These are phyloP conservation scores for Acropternis orthonyx DNA, from an alignment of 2,797 vertebrate genomes.

Conservation along the genomic window DNA sequence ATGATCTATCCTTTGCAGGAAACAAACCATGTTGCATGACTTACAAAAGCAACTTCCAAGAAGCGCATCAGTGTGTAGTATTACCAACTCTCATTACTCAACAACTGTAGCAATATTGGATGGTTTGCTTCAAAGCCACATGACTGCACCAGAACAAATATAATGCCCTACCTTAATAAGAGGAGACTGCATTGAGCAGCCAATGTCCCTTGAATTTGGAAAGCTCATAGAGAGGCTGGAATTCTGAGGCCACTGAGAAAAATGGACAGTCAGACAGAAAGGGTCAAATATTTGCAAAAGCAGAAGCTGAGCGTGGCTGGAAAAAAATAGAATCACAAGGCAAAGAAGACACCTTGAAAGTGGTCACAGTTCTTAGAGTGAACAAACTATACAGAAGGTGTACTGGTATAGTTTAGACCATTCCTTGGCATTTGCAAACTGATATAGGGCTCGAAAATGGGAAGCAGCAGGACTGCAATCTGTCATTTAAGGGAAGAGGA, in stretches of 20 bases:
- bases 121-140: not conserved
- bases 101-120: not conserved
- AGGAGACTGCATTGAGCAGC: not conserved
- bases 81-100: not conserved
- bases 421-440: not conserved
- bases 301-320: not conserved
- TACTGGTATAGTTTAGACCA: not conserved
- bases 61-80: not conserved
- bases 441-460: not conserved
- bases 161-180: not conserved
- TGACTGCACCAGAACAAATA: not conserved
- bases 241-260: not conserved
- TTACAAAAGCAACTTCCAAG: not conserved
- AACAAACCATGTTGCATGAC: not conserved
- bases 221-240: not conserved
- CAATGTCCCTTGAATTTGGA: not conserved
- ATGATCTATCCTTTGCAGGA: not conserved
- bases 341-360: not conserved
- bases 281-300: not conserved
- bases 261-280: not conserved
- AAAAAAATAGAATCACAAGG: not conserved
- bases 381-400: not conserved
- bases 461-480: not conserved
- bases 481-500: not conserved
- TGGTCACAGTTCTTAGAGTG: not conserved